These are phyloP conservation scores for Euzetes globulus DNA, from an alignment of 2,888 invertebrate genomes.

Conservation along the genomic window DNA sequence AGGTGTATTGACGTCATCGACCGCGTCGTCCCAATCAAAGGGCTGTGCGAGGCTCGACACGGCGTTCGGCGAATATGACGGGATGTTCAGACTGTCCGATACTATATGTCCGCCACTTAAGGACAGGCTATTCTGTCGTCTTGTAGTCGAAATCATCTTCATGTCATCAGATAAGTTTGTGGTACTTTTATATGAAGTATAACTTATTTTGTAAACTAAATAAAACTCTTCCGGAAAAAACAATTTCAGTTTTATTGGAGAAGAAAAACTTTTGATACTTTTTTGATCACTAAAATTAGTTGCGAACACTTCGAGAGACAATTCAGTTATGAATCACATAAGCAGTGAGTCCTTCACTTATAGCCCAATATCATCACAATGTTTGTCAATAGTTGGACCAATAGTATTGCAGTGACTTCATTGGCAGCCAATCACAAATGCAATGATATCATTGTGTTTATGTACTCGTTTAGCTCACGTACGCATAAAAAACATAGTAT, in stretches of 20 bases:
- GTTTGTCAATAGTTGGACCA: too few relatives aligned
- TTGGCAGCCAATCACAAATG: conserved; percentile 15
- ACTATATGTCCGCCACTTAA: not conserved
- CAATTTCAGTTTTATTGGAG: too few relatives aligned
- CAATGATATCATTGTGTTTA: conserved; percentile 14
- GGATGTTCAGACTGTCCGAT: not conserved
- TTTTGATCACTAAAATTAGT: too few relatives aligned
- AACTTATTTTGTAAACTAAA: too few relatives aligned
- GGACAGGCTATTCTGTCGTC: not conserved
- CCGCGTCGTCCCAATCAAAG: not conserved
- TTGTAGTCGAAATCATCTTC: not conserved
- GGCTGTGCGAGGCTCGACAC: not conserved
- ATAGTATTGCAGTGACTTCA: not conserved
- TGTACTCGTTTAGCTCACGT: not conserved
- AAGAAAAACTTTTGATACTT: too few relatives aligned
- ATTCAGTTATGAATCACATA: too few relatives aligned
- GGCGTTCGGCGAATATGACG: conserved; percentile 21
- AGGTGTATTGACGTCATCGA: not conserved
- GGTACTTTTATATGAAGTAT: too few relatives aligned
- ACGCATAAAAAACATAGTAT: not conserved
- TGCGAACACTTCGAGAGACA: too few relatives aligned
- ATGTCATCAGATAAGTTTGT: not conserved
- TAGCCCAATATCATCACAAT: too few relatives aligned
- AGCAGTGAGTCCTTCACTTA: too few relatives aligned
- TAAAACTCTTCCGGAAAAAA: too few relatives aligned